A percentile compares a stretch with the other conserved stretches of the same genome.
phyloP scores from a whole-genome alignment of 2,888 invertebrate species.

The Ceriagrion tenellum region DNA sequence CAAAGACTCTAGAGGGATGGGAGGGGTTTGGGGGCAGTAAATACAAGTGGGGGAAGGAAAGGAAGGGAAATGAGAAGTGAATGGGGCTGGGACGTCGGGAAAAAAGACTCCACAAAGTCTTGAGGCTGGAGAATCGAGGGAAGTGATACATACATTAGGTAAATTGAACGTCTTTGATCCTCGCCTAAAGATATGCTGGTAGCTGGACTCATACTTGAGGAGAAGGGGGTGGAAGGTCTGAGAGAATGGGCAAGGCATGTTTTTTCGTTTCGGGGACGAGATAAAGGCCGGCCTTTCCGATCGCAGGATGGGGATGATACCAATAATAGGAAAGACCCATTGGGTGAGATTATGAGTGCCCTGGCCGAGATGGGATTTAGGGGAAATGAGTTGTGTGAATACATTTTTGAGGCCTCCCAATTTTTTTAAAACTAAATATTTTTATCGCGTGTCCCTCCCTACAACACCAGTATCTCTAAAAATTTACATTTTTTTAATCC shows the following conservation, averaged over 20 bases:
- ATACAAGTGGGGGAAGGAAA: not conserved
- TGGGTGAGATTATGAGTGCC: not conserved
- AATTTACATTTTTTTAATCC: not conserved
- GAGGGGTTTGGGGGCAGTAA: not conserved
- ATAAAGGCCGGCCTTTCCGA: not conserved
- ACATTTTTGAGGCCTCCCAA: not conserved
- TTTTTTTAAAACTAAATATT: not conserved
- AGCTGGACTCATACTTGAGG: not conserved
- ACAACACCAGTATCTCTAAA: not conserved
- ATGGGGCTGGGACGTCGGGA: too few species aligned
- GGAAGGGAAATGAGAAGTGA: not conserved
- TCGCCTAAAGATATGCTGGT: not conserved
- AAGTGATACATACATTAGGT: conserved; percentile 36
- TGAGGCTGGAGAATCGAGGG: not conserved
- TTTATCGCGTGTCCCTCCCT: not conserved
- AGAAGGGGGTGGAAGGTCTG: not conserved
- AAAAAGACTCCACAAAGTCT: not conserved
- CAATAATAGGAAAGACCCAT: not conserved
- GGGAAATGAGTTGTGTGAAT: not conserved
- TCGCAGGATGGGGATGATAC: not conserved
- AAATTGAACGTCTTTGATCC: conserved; percentile 25
- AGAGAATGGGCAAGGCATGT: not conserved
- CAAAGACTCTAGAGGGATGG: not conserved
- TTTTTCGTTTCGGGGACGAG: not conserved
- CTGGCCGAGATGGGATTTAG: not conserved